Conservation (phyloP, 92 coral and sea anemone genomes). For the Metridium senile region DNA sequence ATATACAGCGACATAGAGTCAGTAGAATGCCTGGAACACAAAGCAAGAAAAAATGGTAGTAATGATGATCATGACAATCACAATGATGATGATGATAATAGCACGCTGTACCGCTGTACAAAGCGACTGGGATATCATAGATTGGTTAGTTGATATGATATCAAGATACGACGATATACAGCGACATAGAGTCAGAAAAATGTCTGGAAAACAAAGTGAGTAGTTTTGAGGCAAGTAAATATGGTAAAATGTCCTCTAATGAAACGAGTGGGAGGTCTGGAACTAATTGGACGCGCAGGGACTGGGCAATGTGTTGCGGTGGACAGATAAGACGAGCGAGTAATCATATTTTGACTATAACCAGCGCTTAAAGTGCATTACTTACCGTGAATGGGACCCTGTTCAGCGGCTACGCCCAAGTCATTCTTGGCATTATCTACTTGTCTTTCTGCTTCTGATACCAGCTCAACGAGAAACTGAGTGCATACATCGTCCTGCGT, state of each 20-base stretch:
- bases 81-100: no score
- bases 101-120: slow-evolving; percentile 28
- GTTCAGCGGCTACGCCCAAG: slow-evolving; percentile 41
- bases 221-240: no score
- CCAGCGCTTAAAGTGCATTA: not conserved
- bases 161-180: slow-evolving; percentile 32
- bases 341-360: no score
- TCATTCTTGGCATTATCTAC: slow-evolving; percentile 36
- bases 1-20: slow-evolving; percentile 34
- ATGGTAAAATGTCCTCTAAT: no score
- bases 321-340: no score
- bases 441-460: slow-evolving; percentile 56
- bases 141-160: not conserved
- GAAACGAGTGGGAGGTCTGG: no score
- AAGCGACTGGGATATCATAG: slow-evolving; percentile 15
- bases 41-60: no score
- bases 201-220: slow-evolving; percentile 20
- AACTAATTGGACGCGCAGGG: no score
- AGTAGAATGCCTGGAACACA: slow-evolving; percentile 27
- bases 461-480: slow-evolving; percentile 47
- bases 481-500: slow-evolving; percentile 14
- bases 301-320: no score
- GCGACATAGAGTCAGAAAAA: slow-evolving; percentile 32
- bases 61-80: no score
- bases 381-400: slow-evolving; percentile 64